A percentile compares a stretch with the other conserved stretches of the same genome.
Evolutionary conservation across 2,113 vertebrate genomes (phyloP).

Genomic region (Empidonax traillii): DNA sequence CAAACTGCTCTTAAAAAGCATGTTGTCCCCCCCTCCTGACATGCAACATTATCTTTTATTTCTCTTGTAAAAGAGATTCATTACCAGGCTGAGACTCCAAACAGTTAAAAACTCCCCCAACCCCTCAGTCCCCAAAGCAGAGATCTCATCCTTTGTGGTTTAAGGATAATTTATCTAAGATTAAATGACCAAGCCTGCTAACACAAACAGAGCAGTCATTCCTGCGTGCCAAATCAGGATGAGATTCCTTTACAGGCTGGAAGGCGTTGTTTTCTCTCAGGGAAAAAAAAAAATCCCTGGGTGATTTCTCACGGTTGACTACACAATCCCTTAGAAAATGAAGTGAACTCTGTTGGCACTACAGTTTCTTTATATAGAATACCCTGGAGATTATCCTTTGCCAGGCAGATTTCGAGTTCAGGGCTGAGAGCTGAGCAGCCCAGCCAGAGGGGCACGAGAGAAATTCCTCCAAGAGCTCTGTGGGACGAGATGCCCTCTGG

Average conservation of each 20-base stretch:
- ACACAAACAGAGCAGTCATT: not conserved
- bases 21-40: too few species aligned
- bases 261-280: not conserved
- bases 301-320: not conserved
- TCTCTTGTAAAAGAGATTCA: not conserved
- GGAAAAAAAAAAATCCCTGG: not conserved
- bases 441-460: not conserved
- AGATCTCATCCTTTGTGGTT: not conserved
- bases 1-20: not conserved
- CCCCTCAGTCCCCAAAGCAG: not conserved
- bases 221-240: not conserved
- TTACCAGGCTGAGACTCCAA: not conserved
- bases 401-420: not conserved
- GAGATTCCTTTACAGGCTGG: not conserved
- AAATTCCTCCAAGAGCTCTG: not conserved
- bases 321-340: not conserved
- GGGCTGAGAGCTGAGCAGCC: not conserved
- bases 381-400: slow-evolving; percentile 34
- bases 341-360: not conserved
- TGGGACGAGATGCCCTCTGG: fast-evolving
- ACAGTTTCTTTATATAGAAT: slow-evolving; percentile 31
- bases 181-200: not conserved
- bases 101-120: not conserved
- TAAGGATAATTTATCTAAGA: not conserved
- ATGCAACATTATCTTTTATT: not conserved